phyloP scores from a whole-genome alignment of 2,797 vertebrate species.

The Chelidonichthys spinosus region DNA sequence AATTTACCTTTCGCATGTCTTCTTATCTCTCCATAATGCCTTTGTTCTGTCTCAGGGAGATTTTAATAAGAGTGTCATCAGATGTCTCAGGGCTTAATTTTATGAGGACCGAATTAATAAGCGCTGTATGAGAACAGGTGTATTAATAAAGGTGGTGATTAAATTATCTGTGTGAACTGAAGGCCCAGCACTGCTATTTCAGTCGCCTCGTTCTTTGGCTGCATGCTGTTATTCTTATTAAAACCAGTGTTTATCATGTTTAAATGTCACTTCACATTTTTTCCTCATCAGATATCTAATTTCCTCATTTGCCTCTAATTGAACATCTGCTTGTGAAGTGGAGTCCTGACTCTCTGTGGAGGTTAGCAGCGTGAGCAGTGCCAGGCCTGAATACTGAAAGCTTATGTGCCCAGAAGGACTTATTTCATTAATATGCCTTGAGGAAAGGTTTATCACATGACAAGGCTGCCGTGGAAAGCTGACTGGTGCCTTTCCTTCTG shows the following conservation, averaged over 20 bases:
- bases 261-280: constrained; percentile 76
- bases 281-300: constrained; percentile 63
- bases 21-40: constrained; percentile 32
- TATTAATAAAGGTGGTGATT: constrained; percentile 75
- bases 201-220: constrained; percentile 32
- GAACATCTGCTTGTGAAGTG: constrained; percentile 82
- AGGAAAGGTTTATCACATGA: constrained; percentile 62
- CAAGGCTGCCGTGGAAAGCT: constrained; percentile 60
- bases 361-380: constrained; percentile 40
- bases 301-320: constrained; percentile 78
- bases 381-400: constrained; percentile 58
- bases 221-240: constrained; percentile 72
- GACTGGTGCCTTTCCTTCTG: constrained; percentile 69
- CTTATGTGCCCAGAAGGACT: constrained; percentile 53
- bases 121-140: constrained; percentile 67
- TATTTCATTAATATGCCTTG: constrained; percentile 71
- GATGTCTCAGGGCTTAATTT: constrained; percentile 58
- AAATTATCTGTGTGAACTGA: constrained; percentile 59
- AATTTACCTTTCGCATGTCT: constrained; percentile 57
- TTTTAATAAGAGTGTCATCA: constrained; percentile 66
- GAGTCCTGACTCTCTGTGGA: constrained; percentile 54
- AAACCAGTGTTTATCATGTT: constrained; percentile 73
- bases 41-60: constrained; percentile 61
- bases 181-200: constrained; percentile 44
- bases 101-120: constrained; percentile 64